Percentiles rank a stretch among this genome's conserved stretches.
phyloP scores from a whole-genome alignment of 2,797 vertebrate genomes.

The Chaenodraco wilsoni region DNA sequence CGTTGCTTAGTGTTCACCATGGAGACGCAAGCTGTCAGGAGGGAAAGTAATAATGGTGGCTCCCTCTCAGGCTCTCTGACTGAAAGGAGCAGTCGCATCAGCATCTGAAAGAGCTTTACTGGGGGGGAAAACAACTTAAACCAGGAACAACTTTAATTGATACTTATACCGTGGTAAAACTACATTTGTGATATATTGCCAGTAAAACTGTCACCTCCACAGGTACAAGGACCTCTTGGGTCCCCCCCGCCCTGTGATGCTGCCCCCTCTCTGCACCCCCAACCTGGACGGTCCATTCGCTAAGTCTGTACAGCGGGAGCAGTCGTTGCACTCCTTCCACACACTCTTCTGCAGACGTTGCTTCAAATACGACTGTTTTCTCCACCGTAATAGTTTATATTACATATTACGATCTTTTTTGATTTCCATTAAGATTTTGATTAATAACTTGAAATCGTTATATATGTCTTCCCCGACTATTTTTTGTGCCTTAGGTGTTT shows the following conservation, averaged over 20 bases:
- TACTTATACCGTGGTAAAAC: background rate
- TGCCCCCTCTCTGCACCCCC: constrained; percentile 95
- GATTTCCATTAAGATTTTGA: background rate
- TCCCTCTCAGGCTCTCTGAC: constrained; percentile 48
- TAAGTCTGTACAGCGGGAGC: constrained; percentile 96
- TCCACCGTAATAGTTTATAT: constrained; percentile 78
- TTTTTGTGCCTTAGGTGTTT: background rate
- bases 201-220: constrained; percentile 18
- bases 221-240: constrained; percentile 96
- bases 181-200: background rate
- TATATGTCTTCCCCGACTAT: background rate
- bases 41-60: constrained; percentile 68
- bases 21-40: constrained; percentile 67
- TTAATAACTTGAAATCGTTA: background rate
- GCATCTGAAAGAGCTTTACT: constrained; percentile 65
- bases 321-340: constrained; percentile 98
- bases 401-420: background rate
- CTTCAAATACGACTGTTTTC: constrained; percentile 99
- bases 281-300: constrained; percentile 95
- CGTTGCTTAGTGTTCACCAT: constrained; percentile 79
- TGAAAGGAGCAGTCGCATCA: constrained; percentile 62
- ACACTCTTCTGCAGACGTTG: constrained; percentile 98
- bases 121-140: constrained; percentile 11
- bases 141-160: background rate
- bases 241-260: constrained; percentile 88